These are phyloP conservation scores for Encarsia formosa DNA, from an alignment of 2,888 invertebrate genomes.

Conservation along the genomic window DNA sequence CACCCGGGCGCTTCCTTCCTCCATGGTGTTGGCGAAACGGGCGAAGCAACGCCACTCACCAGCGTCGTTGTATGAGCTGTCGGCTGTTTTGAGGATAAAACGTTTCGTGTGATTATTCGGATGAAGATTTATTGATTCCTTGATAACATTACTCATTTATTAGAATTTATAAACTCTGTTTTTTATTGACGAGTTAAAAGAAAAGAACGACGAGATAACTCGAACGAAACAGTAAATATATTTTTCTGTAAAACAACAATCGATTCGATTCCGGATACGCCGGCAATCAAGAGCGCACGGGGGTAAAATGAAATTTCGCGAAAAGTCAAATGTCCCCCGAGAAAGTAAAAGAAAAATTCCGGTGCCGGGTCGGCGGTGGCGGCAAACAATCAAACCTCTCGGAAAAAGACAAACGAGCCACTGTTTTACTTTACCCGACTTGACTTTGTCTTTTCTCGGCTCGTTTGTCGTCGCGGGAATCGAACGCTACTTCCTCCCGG, in stretches of 20 bases:
- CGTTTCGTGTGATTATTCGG: neutral
- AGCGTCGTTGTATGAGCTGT: constrained; percentile 10
- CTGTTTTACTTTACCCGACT: constrained; percentile 20
- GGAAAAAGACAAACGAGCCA: constrained; percentile 23
- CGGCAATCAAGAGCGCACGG: neutral
- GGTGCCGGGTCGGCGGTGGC: neutral
- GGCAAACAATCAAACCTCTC: constrained; percentile 18
- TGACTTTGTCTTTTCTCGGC: constrained; percentile 21
- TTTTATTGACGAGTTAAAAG: too few relatives aligned
- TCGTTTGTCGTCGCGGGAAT: neutral
- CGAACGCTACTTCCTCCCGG: neutral
- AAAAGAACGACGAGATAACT: neutral
- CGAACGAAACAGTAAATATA: constrained; percentile 10
- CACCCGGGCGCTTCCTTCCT: constrained; percentile 1
- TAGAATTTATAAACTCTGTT: too few relatives aligned
- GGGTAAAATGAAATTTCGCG: neutral
- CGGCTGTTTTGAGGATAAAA: neutral
- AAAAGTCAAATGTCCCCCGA: neutral
- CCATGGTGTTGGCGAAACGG: constrained; percentile 1
- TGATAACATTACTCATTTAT: too few relatives aligned
- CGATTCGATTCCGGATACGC: neutral
- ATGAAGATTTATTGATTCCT: too few relatives aligned
- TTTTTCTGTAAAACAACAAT: constrained; percentile 13
- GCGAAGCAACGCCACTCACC: constrained; percentile 23
- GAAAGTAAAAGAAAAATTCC: neutral